Conservation (phyloP, 2,888 invertebrate genomes). For the Lasioglossum morio region DNA sequence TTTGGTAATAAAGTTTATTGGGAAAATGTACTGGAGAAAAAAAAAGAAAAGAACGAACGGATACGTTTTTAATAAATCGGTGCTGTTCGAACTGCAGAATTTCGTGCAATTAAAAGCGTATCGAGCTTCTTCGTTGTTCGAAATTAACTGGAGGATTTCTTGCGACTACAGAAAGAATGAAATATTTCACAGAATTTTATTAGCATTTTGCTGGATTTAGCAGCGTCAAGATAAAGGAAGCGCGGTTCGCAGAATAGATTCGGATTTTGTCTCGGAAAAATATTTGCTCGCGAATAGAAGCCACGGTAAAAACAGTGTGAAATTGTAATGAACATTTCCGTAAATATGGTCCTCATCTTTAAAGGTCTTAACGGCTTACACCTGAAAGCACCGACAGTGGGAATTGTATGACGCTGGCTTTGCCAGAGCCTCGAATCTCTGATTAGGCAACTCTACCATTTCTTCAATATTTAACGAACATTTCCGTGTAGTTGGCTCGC, state of each 20-base stretch:
- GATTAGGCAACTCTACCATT: background rate
- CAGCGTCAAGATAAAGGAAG: background rate
- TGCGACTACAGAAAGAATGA: background rate
- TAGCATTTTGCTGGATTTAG: background rate
- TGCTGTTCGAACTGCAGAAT: background rate
- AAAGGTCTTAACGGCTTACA: background rate
- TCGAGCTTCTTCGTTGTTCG: background rate
- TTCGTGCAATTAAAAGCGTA: background rate
- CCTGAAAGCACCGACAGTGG: background rate
- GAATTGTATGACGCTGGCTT: background rate
- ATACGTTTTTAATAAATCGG: background rate
- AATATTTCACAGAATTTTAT: background rate
- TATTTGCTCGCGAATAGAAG: background rate
- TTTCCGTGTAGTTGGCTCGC: background rate
- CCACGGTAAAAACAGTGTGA: background rate
- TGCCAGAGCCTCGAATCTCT: background rate
- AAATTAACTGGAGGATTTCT: background rate
- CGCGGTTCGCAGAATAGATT: background rate
- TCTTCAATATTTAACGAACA: conserved; percentile 1
- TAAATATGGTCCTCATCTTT: background rate
- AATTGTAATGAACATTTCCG: background rate
- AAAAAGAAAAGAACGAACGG: background rate
- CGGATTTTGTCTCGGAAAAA: background rate
- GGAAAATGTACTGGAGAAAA: background rate
- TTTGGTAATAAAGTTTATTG: background rate